Percentiles rank a stretch among this genome's conserved stretches.
Conservation (phyloP, 2,797 vertebrate genomes). For the Lerista edwardsae region DNA sequence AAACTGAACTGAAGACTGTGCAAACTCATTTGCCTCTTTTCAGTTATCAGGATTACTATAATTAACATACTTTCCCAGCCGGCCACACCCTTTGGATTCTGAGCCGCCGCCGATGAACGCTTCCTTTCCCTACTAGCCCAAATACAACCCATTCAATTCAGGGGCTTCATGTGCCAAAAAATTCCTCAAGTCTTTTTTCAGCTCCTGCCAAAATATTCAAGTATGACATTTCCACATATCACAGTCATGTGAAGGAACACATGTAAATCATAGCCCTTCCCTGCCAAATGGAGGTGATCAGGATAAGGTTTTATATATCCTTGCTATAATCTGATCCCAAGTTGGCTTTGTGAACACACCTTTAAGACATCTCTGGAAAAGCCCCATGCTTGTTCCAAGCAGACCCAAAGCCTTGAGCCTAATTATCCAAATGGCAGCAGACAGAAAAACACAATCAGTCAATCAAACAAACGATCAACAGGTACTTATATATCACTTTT, state of each 20-base stretch:
- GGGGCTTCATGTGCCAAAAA: background rate
- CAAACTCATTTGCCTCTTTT: conserved; percentile 56
- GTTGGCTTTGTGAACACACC: background rate
- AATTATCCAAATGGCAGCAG: background rate
- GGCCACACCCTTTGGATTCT: background rate
- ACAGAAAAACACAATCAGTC: too few relatives aligned
- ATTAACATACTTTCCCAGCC: conserved; percentile 20
- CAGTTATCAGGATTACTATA: conserved; percentile 30
- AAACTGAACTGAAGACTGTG: conserved; percentile 47
- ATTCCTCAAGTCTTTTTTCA: background rate
- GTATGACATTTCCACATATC: background rate
- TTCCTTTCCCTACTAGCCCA: background rate
- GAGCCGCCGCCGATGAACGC: background rate
- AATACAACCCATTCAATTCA: background rate
- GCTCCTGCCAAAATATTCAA: background rate
- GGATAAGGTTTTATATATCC: background rate
- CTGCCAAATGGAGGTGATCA: background rate
- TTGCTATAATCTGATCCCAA: background rate
- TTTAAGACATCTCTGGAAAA: background rate
- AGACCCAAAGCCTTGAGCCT: background rate
- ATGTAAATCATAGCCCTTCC: background rate
- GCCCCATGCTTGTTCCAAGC: background rate
- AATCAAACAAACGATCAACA: too few relatives aligned
- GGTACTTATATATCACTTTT: too few relatives aligned
- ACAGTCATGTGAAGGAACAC: background rate